Evolutionary conservation across 2,113 vertebrate genomes (phyloP).

Genomic region (Alethe castanea): DNA sequence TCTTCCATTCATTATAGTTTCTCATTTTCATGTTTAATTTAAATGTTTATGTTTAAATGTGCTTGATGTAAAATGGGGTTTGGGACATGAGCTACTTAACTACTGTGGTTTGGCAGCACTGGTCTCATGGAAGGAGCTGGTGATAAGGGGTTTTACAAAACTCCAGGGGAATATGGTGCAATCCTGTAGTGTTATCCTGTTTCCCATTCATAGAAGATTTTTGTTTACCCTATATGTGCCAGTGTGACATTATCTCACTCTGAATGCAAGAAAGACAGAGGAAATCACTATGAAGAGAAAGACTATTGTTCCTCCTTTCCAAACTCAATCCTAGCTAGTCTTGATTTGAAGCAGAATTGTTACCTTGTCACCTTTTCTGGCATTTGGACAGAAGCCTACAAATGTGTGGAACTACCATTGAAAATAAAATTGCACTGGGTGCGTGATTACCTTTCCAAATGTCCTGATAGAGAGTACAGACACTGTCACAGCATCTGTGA

Average conservation of each 20-base stretch:
- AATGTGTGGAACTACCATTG: background rate
- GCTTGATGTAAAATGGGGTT: background rate
- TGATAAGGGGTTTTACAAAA: background rate
- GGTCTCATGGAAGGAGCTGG: background rate
- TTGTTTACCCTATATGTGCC: background rate
- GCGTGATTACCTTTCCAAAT: background rate
- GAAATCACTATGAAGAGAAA: background rate
- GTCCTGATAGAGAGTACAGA: background rate
- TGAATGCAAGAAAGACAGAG: background rate
- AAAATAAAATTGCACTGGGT: background rate
- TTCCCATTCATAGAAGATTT: background rate
- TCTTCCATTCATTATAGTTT: background rate
- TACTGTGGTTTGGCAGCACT: background rate
- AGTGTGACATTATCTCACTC: background rate
- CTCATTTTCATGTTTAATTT: background rate
- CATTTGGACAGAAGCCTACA: background rate
- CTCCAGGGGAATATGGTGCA: background rate
- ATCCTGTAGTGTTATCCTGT: background rate
- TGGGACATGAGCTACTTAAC: background rate
- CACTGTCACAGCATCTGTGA: background rate
- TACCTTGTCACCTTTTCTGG: slow-evolving; percentile 11
- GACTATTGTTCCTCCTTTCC: background rate
- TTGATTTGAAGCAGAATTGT: slow-evolving; percentile 8
- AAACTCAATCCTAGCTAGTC: background rate
- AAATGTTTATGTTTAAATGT: background rate